Percentiles rank a stretch among this genome's conserved stretches.
Conservation (phyloP, 64 coral and sea anemone species). For the Montipora foliosa region DNA sequence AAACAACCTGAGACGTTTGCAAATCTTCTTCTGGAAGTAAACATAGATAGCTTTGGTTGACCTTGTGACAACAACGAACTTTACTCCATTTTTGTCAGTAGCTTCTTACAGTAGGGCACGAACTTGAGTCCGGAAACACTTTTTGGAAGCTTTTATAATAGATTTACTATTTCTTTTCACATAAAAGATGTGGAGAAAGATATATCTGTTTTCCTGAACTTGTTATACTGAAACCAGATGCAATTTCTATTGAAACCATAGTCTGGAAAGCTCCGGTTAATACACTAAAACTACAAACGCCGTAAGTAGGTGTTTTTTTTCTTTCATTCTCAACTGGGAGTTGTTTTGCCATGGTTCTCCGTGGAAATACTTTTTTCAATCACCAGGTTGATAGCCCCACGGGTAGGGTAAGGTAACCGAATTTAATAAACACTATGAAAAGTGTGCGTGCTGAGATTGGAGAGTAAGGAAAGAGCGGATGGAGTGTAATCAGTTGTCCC, state of each 20-base stretch:
- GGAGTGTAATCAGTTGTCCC: neutral
- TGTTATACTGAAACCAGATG: neutral
- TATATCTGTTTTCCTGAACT: no score
- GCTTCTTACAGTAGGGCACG: neutral
- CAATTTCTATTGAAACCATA: no score
- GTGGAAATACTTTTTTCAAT: neutral
- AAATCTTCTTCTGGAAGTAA: no score
- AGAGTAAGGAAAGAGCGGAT: neutral
- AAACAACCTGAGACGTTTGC: no score
- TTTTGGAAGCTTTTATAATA: neutral
- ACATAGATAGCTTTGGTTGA: no score
- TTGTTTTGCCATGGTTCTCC: neutral
- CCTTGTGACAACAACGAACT: no score
- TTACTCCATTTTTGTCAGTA: no score
- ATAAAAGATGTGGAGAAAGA: no score
- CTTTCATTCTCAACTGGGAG: neutral
- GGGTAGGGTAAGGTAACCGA: neutral
- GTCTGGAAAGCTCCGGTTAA: no score
- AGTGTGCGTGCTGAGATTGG: neutral
- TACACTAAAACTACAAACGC: no score
- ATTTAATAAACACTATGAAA: constrained; percentile 6
- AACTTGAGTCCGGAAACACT: neutral
- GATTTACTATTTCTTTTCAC: neutral
- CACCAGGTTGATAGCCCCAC: neutral
- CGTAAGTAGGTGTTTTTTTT: neutral